A percentile compares a stretch with the other conserved stretches of the same genome.
phyloP scores from a whole-genome alignment of 2,113 vertebrate genomes.

The Eonycteris spelaea region DNA sequence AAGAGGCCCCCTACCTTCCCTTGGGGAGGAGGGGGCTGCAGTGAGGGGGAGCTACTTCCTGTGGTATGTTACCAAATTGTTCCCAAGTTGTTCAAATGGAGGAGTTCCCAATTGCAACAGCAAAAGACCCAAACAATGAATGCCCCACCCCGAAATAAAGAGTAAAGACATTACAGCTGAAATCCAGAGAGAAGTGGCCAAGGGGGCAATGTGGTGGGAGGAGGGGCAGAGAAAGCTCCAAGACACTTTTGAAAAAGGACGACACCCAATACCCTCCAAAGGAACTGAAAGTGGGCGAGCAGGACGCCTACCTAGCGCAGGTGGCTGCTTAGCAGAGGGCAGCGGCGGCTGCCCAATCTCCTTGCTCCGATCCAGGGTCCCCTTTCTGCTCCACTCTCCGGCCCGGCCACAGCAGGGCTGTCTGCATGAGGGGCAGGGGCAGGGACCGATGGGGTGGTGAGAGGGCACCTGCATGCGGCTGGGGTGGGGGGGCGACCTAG shows the following conservation, averaged over 20 bases:
- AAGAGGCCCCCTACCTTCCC: slow-evolving; percentile 57
- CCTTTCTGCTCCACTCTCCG: slow-evolving; percentile 58
- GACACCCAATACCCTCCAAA: slow-evolving; percentile 40
- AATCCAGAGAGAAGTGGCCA: slow-evolving; percentile 47
- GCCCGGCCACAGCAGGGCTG: slow-evolving; percentile 54
- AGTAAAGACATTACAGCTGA: slow-evolving; percentile 68
- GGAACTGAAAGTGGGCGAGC: slow-evolving; percentile 43
- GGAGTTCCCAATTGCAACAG: slow-evolving; percentile 60
- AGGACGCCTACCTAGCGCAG: slow-evolving; percentile 74
- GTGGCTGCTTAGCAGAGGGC: slow-evolving; percentile 11
- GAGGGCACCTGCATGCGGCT: slow-evolving; percentile 61
- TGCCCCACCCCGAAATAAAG: slow-evolving; percentile 69
- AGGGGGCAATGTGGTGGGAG: neutral
- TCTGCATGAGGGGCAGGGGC: slow-evolving; percentile 41
- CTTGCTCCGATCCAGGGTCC: slow-evolving; percentile 36
- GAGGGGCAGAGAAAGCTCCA: slow-evolving; percentile 41
- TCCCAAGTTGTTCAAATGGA: slow-evolving; percentile 70
- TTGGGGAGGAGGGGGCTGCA: neutral
- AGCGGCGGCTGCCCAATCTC: slow-evolving; percentile 12
- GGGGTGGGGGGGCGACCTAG: slow-evolving; percentile 33
- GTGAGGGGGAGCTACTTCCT: slow-evolving; percentile 56
- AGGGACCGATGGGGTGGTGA: slow-evolving; percentile 45
- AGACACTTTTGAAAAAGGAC: slow-evolving; percentile 53
- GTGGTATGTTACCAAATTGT: slow-evolving; percentile 67
- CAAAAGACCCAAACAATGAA: slow-evolving; percentile 59